A percentile compares a stretch with the other conserved stretches of the same genome.
Conservation (phyloP, 2,797 vertebrate species). For the Lagocephalus sceleratus region DNA sequence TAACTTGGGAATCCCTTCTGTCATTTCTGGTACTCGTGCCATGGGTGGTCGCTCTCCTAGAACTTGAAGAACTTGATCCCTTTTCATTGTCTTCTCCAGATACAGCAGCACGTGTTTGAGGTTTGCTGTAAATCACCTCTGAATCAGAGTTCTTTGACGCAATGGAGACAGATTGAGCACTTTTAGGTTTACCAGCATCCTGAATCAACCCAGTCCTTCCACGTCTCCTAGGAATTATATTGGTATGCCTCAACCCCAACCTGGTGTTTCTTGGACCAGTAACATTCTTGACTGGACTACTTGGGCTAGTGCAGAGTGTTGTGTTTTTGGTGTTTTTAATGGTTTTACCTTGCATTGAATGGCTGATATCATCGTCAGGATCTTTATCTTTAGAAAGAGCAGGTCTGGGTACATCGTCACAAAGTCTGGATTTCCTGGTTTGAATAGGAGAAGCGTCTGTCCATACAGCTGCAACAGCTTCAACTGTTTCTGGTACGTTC, state of each 20-base stretch:
- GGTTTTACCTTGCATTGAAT: too few species aligned
- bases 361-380: too few species aligned
- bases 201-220: slow-evolving; percentile 1
- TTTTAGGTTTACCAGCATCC: slow-evolving; percentile 1
- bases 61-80: slow-evolving; percentile 3
- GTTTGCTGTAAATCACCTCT: background rate
- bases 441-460: background rate
- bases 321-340: too few species aligned
- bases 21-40: background rate
- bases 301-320: too few species aligned
- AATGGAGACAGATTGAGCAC: background rate
- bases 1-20: background rate
- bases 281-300: background rate
- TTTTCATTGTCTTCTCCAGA: slow-evolving; percentile 9
- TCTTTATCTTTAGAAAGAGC: too few species aligned
- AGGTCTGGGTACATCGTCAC: background rate
- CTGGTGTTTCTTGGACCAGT: slow-evolving; percentile 1
- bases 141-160: background rate
- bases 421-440: slow-evolving; percentile 8
- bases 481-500: background rate
- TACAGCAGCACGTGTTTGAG: background rate
- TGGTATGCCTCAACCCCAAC: background rate
- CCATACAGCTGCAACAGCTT: slow-evolving; percentile 2
- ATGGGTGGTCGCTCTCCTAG: background rate
- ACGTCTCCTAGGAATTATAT: background rate